Base-by-base conservation (phyloP, 2,113 vertebrate genomes). In the Perccottus glenii region DNA sequence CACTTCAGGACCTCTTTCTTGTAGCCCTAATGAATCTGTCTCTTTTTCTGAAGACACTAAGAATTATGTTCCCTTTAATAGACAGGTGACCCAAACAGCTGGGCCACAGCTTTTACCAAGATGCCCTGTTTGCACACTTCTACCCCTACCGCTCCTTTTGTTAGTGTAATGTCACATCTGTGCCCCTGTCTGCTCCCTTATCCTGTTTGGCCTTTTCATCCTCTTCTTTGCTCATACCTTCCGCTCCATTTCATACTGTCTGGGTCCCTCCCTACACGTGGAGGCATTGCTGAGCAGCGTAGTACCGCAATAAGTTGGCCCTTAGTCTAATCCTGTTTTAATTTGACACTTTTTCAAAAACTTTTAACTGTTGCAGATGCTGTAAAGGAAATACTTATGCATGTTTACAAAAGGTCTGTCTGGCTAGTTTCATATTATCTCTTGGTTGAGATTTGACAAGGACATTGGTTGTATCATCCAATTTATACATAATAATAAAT, bases 11-110 rank as follows among this genome's bases (percentile, higher is more conserved):
- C 64, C 57, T 63, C 52, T 67, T 51, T 38, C 83, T 84, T 77
- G 85, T 67, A 56, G 50, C 12, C 19, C 60, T 80, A 76, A 86
- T 92, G 89, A 93, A 92, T 57, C 87, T 89, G 89, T 90, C 92
- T 69, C 53, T 75, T 44, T 49, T 36, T 75, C 77, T 85, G 75
- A 78, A 74, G 80, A 63, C 63, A 64, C 11, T 7, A 69, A 88
- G 85, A 94, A 88, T 88, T 91, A 91, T 79, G 81, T 56, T 75
- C 85, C 73, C 32, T n/a, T 92, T 92, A 93, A 93, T 89, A 89
- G 89, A 93, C 90, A 92, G 90, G 88, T 90, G 81, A 81, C 83
- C 65, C 56, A 85, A 89, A 91, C 92, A 92, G 87, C 91, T 91
- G 83, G 80, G 50, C 72, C 85, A 88, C 87, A 89, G 88, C 90